Evolutionary conservation across 2,113 vertebrate genomes (phyloP), one percentile per base, ranked within the genome.

Genomic region (Egretta garzetta): DNA sequence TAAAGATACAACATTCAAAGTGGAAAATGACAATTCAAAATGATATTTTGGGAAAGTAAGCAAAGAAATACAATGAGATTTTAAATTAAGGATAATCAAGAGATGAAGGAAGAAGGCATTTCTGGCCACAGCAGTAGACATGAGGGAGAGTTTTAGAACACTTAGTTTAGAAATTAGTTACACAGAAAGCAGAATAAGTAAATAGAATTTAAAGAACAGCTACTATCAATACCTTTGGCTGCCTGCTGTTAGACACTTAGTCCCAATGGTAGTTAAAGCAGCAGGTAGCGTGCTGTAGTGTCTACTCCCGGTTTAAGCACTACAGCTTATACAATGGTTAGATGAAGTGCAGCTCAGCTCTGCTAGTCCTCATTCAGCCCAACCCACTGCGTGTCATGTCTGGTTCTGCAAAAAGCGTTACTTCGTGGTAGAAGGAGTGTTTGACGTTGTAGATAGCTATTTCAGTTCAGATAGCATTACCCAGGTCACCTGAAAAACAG

Each of bases 401-500:
- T 85, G 45, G 9, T 50, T 94, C 41, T 82, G 59, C 41, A 70
- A 16, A 76, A 59, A 39, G 3, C 1, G 1, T 88, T 75, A 49
- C n/a, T 27, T 80, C 5, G 2, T 62, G 55, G 55, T 1, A 32
- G 58, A 58, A 89, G 73, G 49, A 66, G 41, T 12, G 52, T 58
- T 68, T 86, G 88, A 58, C 28, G 3, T 16, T 33, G 67, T 21
- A 76, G 67, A 58, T 12, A 71, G 24, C 39, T 71, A 6, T 43
- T 85, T 85, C 45, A 41, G 33, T 68, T 68, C 58, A 68, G 45
- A 53, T 8, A 53, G 24, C 17, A 30, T 88, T 80, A 62, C 49
- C 53, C 41, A 37, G 45, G 32, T 86, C 88, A 86, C 83, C 80
- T 86, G 92, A 71, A 58, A 73, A 88, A 41, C 71, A 74, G 53